These are phyloP conservation scores for Scrobipalpa costella DNA, from an alignment of 2,888 invertebrate genomes.

Conservation along the genomic window DNA sequence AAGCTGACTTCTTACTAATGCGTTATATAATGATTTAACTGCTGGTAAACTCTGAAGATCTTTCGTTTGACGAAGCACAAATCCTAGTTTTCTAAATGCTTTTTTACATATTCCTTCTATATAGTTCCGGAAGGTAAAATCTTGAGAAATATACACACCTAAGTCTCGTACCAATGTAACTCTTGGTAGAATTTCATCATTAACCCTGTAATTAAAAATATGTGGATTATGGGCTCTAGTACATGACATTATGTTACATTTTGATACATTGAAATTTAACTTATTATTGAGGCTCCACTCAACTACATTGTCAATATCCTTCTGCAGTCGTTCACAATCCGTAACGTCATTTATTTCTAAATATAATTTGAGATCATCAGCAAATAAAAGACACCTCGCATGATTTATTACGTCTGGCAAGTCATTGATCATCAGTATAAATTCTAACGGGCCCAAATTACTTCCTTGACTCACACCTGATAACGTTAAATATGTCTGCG, in stretches of 20 bases:
- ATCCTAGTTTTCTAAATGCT: not conserved
- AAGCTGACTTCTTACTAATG: constrained; percentile 11
- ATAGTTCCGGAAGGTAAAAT: not conserved
- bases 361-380: not conserved
- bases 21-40: constrained; percentile 5
- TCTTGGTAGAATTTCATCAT: too few species aligned
- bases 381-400: not conserved
- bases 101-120: not conserved
- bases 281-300: constrained; percentile 11
- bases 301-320: constrained; percentile 22
- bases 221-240: not conserved
- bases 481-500: constrained; percentile 25
- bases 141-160: not conserved
- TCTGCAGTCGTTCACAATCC: constrained; percentile 22
- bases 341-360: not conserved
- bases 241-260: not conserved
- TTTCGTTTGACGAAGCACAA: not conserved
- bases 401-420: constrained; percentile 17
- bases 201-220: not conserved
- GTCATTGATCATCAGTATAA: constrained; percentile 26
- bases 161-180: not conserved
- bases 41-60: not conserved
- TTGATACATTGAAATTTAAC: constrained; percentile 8
- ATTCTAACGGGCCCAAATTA: constrained; percentile 27
- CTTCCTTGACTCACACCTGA: constrained; percentile 30